Conservation (phyloP, 1,140 invertebrate species). For the Drosophila rhopaloa region DNA sequence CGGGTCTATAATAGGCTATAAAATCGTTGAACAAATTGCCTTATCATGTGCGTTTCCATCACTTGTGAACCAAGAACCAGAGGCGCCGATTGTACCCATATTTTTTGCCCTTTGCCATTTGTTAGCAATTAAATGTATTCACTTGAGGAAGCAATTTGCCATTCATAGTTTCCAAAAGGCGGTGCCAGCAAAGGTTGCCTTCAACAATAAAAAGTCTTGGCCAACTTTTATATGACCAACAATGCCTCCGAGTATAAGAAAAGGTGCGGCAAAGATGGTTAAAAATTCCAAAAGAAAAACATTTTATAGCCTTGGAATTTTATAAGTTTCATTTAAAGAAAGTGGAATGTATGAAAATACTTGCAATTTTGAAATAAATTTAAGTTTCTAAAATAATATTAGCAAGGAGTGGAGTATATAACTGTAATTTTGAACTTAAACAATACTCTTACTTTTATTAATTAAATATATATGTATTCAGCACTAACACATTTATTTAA, state of each 20-base stretch:
- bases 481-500: too few relatives aligned
- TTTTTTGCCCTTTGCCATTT: conserved; percentile 50
- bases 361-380: not conserved
- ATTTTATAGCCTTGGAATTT: conserved; percentile 18
- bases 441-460: too few relatives aligned
- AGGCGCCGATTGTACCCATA: conserved; percentile 56
- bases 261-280: conserved; percentile 6
- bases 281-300: conserved; percentile 13
- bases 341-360: not conserved
- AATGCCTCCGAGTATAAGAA: conserved; percentile 15
- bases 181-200: conserved; percentile 33
- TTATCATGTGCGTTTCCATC: conserved; percentile 14
- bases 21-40: conserved; percentile 14
- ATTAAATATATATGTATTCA: too few relatives aligned
- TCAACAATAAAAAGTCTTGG: conserved; percentile 32
- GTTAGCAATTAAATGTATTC: conserved; percentile 80
- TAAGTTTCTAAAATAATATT: not conserved
- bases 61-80: conserved; percentile 25
- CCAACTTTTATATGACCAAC: conserved; percentile 52
- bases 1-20: conserved; percentile 44
- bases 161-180: conserved; percentile 52
- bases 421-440: too few relatives aligned
- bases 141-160: conserved; percentile 63
- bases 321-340: not conserved
- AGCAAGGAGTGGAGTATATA: too few relatives aligned